phyloP scores from a whole-genome alignment of 2,888 invertebrate genomes.

The Drosophila formosana region DNA sequence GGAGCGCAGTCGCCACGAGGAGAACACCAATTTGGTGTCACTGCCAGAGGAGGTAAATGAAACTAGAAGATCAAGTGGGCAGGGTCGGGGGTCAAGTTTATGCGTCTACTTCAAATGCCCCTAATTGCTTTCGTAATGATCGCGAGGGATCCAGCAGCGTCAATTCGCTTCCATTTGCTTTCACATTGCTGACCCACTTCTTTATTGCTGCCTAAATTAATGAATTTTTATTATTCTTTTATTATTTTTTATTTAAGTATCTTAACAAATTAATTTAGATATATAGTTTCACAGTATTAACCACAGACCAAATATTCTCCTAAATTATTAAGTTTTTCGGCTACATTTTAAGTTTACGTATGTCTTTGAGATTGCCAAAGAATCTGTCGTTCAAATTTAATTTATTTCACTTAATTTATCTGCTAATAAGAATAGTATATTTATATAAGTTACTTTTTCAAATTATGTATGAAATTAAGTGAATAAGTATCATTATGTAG shows the following conservation, averaged over 20 bases:
- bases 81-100: slow-evolving; percentile 47
- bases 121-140: slow-evolving; percentile 30
- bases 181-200: slow-evolving; percentile 25
- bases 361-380: neutral
- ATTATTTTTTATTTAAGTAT: slow-evolving; percentile 1
- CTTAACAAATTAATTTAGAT: slow-evolving; percentile 1
- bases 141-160: neutral
- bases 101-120: slow-evolving; percentile 51
- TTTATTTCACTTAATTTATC: neutral
- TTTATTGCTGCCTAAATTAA: slow-evolving; percentile 15
- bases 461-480: neutral
- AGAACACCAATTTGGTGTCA: slow-evolving; percentile 82
- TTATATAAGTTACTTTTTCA: neutral
- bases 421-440: neutral
- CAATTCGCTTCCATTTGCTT: slow-evolving; percentile 15
- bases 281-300: neutral
- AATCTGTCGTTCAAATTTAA: neutral
- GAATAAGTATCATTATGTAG: slow-evolving; percentile 10
- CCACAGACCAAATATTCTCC: neutral
- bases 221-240: slow-evolving; percentile 12
- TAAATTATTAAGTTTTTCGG: neutral
- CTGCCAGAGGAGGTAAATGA: slow-evolving; percentile 84
- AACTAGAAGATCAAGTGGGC: slow-evolving; percentile 49
- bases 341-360: neutral
- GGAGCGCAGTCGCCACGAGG: slow-evolving; percentile 83